These are phyloP conservation scores for Tapera naevia DNA, from an alignment of 2,797 vertebrate species.

Conservation along the genomic window DNA sequence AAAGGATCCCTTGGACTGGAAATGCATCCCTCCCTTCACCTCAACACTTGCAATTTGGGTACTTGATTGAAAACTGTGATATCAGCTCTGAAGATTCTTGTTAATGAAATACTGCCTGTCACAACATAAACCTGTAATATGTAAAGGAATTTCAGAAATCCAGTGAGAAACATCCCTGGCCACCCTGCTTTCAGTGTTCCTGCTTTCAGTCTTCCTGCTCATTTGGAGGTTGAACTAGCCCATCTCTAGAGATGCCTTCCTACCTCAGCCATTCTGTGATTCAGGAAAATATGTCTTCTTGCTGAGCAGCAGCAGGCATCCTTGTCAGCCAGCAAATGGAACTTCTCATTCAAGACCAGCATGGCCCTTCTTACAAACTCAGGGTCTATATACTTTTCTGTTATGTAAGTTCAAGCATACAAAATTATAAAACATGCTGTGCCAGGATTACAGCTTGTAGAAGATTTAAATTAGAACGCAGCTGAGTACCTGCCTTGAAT, in stretches of 20 bases:
- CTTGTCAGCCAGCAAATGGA: not conserved
- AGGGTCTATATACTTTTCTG: not conserved
- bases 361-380: not conserved
- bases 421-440: not conserved
- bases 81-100: not conserved
- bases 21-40: not conserved
- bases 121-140: not conserved
- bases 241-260: not conserved
- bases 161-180: not conserved
- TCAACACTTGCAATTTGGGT: not conserved
- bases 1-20: not conserved
- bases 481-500: not conserved
- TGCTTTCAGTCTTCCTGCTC: not conserved
- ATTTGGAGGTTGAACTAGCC: accelerated
- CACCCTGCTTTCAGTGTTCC: not conserved
- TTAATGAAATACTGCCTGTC: not conserved
- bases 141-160: not conserved
- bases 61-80: not conserved
- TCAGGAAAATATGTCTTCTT: not conserved
- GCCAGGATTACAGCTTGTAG: not conserved
- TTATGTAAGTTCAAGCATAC: not conserved
- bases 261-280: not conserved
- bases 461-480: not conserved
- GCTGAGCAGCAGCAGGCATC: not conserved
- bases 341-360: not conserved